These are phyloP conservation scores for Ephialtes manifestator DNA, from an alignment of 2,888 invertebrate genomes.

Conservation along the genomic window DNA sequence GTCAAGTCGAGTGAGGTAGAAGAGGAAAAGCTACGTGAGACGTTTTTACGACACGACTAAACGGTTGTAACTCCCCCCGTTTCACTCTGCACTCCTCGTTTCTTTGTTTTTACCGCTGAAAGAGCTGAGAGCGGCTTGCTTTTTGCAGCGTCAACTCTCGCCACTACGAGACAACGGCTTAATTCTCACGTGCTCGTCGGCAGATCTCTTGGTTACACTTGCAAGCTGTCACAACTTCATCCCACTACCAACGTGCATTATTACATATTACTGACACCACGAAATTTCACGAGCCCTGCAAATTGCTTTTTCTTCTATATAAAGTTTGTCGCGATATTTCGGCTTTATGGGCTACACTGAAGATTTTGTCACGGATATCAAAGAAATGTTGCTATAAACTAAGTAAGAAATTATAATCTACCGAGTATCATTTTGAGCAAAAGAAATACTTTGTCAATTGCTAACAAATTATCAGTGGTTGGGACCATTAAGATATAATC, in stretches of 20 bases:
- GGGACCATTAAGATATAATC: too few relatives aligned
- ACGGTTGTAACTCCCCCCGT: conserved; percentile 76
- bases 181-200: conserved; percentile 67
- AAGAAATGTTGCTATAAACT: too few relatives aligned
- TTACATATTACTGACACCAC: conserved; percentile 23
- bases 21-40: conserved; percentile 69
- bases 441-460: too few relatives aligned
- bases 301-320: background rate
- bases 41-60: conserved; percentile 80
- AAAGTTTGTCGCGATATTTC: background rate
- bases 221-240: conserved; percentile 42
- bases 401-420: too few relatives aligned
- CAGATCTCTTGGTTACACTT: conserved; percentile 55
- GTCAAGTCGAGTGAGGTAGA: conserved; percentile 28
- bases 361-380: too few relatives aligned
- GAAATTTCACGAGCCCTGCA: conserved; percentile 29
- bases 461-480: too few relatives aligned
- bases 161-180: conserved; percentile 66
- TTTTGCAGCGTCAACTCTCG: conserved; percentile 70
- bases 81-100: conserved; percentile 68
- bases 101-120: conserved; percentile 74
- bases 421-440: too few relatives aligned
- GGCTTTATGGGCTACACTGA: background rate
- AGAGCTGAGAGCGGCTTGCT: conserved; percentile 58
- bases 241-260: conserved; percentile 10